Base-by-base conservation (phyloP, 1,140 invertebrate genomes). In the Sminthurides bifidus region DNA sequence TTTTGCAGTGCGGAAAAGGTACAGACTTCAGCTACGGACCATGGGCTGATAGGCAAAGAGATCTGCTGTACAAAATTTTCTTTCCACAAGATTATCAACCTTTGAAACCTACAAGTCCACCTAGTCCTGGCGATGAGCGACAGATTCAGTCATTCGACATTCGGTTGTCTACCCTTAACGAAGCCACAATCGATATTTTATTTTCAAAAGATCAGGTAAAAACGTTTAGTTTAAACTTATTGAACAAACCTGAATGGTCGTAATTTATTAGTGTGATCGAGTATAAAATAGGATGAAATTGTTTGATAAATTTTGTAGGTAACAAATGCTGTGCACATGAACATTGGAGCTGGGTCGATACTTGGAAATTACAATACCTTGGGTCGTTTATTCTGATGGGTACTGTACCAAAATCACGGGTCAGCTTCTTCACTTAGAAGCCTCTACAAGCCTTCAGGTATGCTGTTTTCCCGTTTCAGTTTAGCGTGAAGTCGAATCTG, bases 11-110 rank as follows among this genome's bases (percentile, higher is more conserved):
- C 76, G 88, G 92, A 2, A 94, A 95, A 75, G 92, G 84, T 23
- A 98, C 94, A 37, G 90, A 97, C 69, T 92, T 97, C 65, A 94
- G 91, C 71, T 97, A 96, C 67, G 94, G 94, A 2, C 93, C 95
- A 3, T 98, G 93, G 93, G 92, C 92, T 5, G 94, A 98, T 71
- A 77, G 92, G 38, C 94, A 98, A 71, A 77, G 93, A 55, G 92
- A 96, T 70, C 82, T 92, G 72, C 72, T 98, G 17, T 97, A 90
- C 71, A 92, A 84, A 73, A 95, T 97, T 70, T 98, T 98, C 70
- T 96, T 89, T 69, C 93, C 94, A 3, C 83, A 86, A 56, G 86
- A 91, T 70, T 91, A 84, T 71, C 80, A 85, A 65, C 78, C 80
- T 12, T 38, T 66, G 40, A 59, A 59, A 23, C 56, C 49, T 4